Percentiles rank a stretch among this genome's conserved stretches.
phyloP scores from a whole-genome alignment of 2,888 invertebrate genomes.

The Mythimna albipuncta region DNA sequence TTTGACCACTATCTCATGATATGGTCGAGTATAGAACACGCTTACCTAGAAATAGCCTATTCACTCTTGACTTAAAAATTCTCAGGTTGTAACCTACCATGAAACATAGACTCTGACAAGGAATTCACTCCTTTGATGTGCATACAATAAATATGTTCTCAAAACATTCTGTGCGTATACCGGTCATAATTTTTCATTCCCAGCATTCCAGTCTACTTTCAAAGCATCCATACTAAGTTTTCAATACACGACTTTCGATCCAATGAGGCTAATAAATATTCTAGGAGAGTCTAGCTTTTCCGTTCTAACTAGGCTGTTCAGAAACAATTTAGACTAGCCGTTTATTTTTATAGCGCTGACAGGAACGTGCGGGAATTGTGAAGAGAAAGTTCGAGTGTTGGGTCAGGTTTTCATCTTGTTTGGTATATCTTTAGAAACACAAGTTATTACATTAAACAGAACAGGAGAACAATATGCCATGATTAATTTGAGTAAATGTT shows the following conservation, averaged over 20 bases:
- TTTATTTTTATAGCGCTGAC: slow-evolving; percentile 45
- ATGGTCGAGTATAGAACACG: too few species aligned
- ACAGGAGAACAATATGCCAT: background rate
- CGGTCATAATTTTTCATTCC: slow-evolving; percentile 3
- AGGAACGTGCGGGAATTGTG: slow-evolving; percentile 44
- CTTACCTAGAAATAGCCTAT: too few species aligned
- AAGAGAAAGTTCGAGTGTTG: slow-evolving; percentile 15
- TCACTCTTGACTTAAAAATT: too few species aligned
- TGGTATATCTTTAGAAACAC: background rate
- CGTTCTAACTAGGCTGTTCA: slow-evolving; percentile 39
- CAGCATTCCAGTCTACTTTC: slow-evolving; percentile 2
- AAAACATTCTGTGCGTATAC: background rate
- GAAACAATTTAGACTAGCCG: slow-evolving; percentile 48
- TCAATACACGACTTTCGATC: slow-evolving; percentile 20
- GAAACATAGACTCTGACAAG: too few species aligned
- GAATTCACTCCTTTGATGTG: too few species aligned
- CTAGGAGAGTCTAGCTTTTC: slow-evolving; percentile 51
- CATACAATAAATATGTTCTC: too few species aligned
- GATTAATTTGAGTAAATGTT: background rate
- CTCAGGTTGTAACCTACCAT: too few species aligned
- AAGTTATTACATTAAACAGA: background rate
- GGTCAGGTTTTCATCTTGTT: background rate
- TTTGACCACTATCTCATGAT: too few species aligned
- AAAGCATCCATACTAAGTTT: slow-evolving; percentile 21
- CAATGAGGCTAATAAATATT: slow-evolving; percentile 61